Conservation (phyloP, 64 coral and sea anemone species). For the Montipora efflorescens region DNA sequence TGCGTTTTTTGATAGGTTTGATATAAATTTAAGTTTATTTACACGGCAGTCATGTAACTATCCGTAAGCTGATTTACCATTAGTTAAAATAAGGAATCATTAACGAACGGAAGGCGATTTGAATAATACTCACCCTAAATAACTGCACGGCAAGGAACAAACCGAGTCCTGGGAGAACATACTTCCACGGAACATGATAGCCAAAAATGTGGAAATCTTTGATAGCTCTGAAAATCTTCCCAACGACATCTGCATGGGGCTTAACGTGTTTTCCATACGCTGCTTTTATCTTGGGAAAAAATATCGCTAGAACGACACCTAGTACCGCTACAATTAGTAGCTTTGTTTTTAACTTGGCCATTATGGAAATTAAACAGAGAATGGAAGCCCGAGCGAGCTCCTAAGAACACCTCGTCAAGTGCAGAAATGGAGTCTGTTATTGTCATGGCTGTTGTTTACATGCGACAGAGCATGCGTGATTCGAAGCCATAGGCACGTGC, state of each 20-base stretch:
- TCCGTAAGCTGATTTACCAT: not conserved
- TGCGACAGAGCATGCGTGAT: slow-evolving; percentile 20
- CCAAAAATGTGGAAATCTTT: slow-evolving; percentile 89
- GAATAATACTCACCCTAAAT: slow-evolving; percentile 37
- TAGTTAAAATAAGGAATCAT: not conserved
- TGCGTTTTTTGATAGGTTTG: not conserved
- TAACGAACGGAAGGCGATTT: not conserved
- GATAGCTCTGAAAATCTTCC: slow-evolving; percentile 63
- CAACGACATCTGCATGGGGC: slow-evolving; percentile 79
- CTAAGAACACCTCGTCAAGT: slow-evolving; percentile 64
- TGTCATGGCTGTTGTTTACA: slow-evolving; percentile 73
- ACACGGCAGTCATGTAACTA: not conserved
- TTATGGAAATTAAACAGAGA: not conserved
- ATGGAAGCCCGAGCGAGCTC: not conserved
- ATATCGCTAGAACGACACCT: slow-evolving; percentile 79
- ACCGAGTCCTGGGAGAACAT: slow-evolving; percentile 81
- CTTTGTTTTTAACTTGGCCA: slow-evolving; percentile 82
- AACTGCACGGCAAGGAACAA: slow-evolving; percentile 77
- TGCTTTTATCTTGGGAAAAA: slow-evolving; percentile 80
- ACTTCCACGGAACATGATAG: slow-evolving; percentile 93
- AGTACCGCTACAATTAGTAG: slow-evolving; percentile 75
- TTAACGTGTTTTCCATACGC: slow-evolving; percentile 86
- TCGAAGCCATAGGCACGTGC: slow-evolving; percentile 24
- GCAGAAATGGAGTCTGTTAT: not conserved
- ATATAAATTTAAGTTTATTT: too few relatives aligned